Evolutionary conservation across 1,140 invertebrate genomes (phyloP), one percentile per base, ranked within the genome.

Genomic region (Bicyclus anynana): DNA sequence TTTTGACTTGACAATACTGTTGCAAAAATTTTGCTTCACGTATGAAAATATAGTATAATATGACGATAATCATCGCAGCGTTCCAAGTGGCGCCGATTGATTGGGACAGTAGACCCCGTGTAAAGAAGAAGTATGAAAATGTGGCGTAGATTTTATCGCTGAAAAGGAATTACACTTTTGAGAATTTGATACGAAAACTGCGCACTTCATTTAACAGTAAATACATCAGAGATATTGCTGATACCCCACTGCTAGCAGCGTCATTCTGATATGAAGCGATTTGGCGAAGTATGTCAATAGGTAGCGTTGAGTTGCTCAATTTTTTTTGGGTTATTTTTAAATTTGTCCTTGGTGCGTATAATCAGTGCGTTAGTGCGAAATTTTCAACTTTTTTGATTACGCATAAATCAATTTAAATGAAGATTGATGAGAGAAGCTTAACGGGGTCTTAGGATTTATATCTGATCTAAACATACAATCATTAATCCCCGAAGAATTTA

Each of bases 251-350:
- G 37, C 13, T 7, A 40, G 37, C 37, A 9, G 17, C 37, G 37
- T 40, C 37, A 40, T 16, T 3, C 29, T 40, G 37, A 40, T 40
- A 40, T 16, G 3, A 40, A 7, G 17, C 17, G 16, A 3, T 40
- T 16, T 40, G 13, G 13, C 37, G 50, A 59, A 47, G 21, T 53
- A 33, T 47, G 51, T 59, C 44, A 59, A 38, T 59, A 40, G 50
- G 57, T 59, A 59, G 48, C 13, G 27, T 53, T 59, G 40, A 47
- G 40, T 37, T 33, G 29, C 29, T 7, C 29, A 33, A 10, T 33
- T 29, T 47, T 47, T 23, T 47, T 47, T 23, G 16, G 29, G 13
- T 33, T 42, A 7, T 23, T 23, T 23, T 23, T 4, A 23, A 23
- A 47, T 35, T 9, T 12, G 26, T 20, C 40, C 37, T 56, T 47